A percentile compares a stretch with the other conserved stretches of the same genome.
phyloP scores from a whole-genome alignment of 2,888 invertebrate species.

The Macrosiphum euphorbiae region DNA sequence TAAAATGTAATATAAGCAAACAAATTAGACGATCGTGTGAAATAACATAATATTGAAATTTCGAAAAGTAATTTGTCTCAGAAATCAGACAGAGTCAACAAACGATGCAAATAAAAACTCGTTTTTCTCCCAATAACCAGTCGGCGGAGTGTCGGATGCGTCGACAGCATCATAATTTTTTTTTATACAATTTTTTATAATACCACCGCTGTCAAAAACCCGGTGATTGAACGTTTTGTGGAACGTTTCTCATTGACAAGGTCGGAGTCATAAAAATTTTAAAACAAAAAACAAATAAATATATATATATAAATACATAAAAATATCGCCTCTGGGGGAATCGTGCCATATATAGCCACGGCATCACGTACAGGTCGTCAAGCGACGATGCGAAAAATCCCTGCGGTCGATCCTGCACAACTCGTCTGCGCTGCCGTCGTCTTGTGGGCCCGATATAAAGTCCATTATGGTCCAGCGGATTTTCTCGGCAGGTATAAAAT shows the following conservation, averaged over 20 bases:
- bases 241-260: slow-evolving; percentile 32
- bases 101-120: slow-evolving; percentile 4
- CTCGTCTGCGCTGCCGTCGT: background rate
- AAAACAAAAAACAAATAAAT: slow-evolving; percentile 22
- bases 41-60: background rate
- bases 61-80: background rate
- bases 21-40: background rate
- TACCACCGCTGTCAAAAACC: background rate
- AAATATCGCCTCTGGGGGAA: slow-evolving; percentile 24
- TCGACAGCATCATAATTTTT: background rate
- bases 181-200: slow-evolving; percentile 13
- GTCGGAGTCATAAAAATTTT: background rate
- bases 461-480: slow-evolving; percentile 33
- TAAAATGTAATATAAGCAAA: background rate
- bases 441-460: slow-evolving; percentile 35
- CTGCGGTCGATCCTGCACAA: background rate
- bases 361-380: slow-evolving; percentile 55
- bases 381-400: slow-evolving; percentile 50
- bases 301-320: background rate
- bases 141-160: background rate
- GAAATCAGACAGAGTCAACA: background rate
- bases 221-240: slow-evolving; percentile 38
- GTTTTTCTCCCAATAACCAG: background rate
- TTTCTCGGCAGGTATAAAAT: background rate
- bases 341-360: background rate